phyloP scores from a whole-genome alignment of 2,797 vertebrate genomes.

The Parambassis ranga region DNA sequence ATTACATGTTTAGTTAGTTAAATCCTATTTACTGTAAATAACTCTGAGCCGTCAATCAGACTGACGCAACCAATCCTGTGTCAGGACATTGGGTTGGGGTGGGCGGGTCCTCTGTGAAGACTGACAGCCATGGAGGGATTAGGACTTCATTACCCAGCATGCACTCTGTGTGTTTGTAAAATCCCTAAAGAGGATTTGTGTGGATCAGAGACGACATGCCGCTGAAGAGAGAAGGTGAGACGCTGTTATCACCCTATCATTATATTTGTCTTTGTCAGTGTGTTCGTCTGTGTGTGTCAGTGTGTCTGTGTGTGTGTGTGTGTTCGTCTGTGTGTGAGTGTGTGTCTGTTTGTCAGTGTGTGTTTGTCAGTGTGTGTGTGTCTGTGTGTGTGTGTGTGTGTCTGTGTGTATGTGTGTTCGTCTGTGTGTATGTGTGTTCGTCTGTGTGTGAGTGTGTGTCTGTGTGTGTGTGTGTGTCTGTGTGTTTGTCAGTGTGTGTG shows the following conservation, averaged over 20 bases:
- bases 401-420: not conserved
- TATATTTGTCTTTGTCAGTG: too few relatives aligned
- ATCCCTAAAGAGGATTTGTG: slow-evolving; percentile 81
- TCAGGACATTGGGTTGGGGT: too few relatives aligned
- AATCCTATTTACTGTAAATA: not conserved
- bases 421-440: not conserved
- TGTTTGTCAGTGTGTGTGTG: not conserved
- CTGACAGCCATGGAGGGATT: not conserved
- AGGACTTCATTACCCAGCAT: slow-evolving; percentile 67
- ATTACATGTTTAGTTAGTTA: too few relatives aligned
- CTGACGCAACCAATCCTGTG: not conserved
- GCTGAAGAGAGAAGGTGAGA: slow-evolving; percentile 79
- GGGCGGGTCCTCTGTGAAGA: not conserved
- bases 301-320: not conserved
- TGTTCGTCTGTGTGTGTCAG: not conserved
- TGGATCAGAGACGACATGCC: slow-evolving; percentile 74
- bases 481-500: too few relatives aligned
- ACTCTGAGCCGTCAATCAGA: not conserved
- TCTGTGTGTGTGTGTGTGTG: not conserved
- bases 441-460: too few relatives aligned
- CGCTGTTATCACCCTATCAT: not conserved
- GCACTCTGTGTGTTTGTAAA: slow-evolving; percentile 42
- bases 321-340: not conserved
- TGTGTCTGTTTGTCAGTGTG: not conserved
- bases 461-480: too few relatives aligned